Evolutionary conservation across 2,797 vertebrate genomes (phyloP), one percentile per base, ranked within the genome.

Genomic region (Anguilla pacifica): DNA sequence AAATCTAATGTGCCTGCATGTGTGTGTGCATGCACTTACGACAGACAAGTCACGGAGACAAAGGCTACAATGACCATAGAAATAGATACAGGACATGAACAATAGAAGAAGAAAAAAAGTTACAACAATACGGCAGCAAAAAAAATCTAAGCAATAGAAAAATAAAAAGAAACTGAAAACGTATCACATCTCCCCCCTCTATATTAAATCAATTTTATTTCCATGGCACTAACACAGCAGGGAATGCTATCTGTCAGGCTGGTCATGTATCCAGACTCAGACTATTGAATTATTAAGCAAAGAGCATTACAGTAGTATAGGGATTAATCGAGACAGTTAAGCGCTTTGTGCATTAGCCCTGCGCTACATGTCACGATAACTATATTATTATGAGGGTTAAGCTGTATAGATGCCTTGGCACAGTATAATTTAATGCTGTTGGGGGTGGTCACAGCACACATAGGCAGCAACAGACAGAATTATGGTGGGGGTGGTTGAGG

Each of bases 281-380:
- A 83, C 46, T 83, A 31, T n/a, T 84, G 55, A 59, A 84, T 61
- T 61, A 39, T 84, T 31, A 57, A 31, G 53, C 28, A 79, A 43
- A 19, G 35, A 43, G 83, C 28, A 57, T 53, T 31, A 84, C 9
- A 55, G 46, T 17, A 35, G 53, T 81, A 46, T 49, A 17, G 77
- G 2, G 77, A 22, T 79, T 7, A 79, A 6, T 39, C 3, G 35
- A 79, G 35, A 79, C 11, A 22, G 31, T 39, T 3, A 55, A 55
- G n/a, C 28, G 22, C n/a, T 55, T 31, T 19, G 25, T 49, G 17
- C 49, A 55, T 79, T 79, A 10, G 31, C 7, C 74, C 74, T 46
- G 35, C 5, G 35, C 74, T 15, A 79, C 4, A 35, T 57, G 53
- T 55, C 49, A 84, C 49, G 31, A 6, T 39, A 46, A 19, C 53